Percentiles rank a stretch among this genome's conserved stretches.
phyloP scores from a whole-genome alignment of 2,797 vertebrate genomes.

The Paramormyrops hopkinsi region DNA sequence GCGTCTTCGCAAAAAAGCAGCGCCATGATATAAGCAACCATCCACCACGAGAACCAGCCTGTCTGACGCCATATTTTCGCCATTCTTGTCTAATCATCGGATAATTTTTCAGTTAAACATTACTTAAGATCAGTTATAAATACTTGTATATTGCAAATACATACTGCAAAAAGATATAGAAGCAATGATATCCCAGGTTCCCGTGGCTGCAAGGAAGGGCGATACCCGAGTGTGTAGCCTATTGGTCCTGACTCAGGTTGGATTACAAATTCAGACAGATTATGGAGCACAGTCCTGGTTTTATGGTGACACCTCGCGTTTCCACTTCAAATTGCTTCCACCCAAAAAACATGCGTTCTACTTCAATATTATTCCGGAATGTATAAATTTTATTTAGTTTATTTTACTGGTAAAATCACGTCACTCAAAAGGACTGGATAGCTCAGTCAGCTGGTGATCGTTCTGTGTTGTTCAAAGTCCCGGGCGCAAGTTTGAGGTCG shows the following conservation, averaged over 20 bases:
- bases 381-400: background rate
- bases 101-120: background rate
- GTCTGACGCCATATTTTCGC: constrained; percentile 16
- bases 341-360: background rate
- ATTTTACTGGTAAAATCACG: background rate
- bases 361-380: background rate
- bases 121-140: background rate
- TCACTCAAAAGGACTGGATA: background rate
- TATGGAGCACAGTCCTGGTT: constrained; percentile 11
- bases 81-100: constrained; percentile 15
- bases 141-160: background rate
- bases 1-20: constrained; percentile 25
- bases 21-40: background rate
- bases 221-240: background rate
- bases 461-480: background rate
- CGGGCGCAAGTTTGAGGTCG: background rate
- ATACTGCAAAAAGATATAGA: background rate
- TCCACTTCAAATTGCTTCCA: constrained; percentile 17
- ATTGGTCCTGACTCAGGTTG: background rate
- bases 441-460: background rate
- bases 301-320: constrained; percentile 52
- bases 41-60: background rate
- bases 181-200: background rate
- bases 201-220: background rate
- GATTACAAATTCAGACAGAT: background rate